Base-by-base conservation (phyloP, 2,797 vertebrate species). In the Silurus aristotelis region DNA sequence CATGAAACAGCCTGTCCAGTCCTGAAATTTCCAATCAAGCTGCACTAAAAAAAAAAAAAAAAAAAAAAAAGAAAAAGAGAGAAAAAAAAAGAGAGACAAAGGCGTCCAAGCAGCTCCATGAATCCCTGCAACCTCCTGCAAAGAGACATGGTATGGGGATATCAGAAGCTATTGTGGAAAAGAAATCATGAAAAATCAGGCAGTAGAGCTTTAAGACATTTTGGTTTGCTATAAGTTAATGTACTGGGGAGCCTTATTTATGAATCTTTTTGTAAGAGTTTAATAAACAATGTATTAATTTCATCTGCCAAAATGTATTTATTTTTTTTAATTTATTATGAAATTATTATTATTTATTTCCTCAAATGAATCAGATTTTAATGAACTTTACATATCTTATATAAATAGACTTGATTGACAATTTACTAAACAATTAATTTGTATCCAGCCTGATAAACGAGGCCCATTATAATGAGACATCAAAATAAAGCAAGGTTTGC, bases 1-100 rank as follows among this genome's bases (percentile, higher is more conserved):
- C 58, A 43, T 38, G 48, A 48, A 31, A 48, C 6, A 22, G 80
- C 63, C 48, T 82, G 25, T 12, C 64, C 52, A 58, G 58, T 82
- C 52, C 66, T n/a, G 46, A 68, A 82, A 25, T 68, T 81, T 68
- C 64, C 64, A 81, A 68, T 56, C 64, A 68, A 31, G 25, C 48
- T 17, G 48, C 56, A 70, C 12, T 70, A 56, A 70, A 20, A n/a
- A 52, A 70, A 52, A 46, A 15, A 46, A 15, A 52, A 15, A 38
- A 67, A 70, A 5, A 46, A 52, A 70, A 12, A 80, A 80, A 58
- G 27, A 70, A 70, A 20, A 15, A 52, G 56, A 52, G 43, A 15
- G 27, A 15, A 38, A 67, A 58, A 5, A 1, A 46, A 27, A 82
- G 19, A 80, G 2, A 46, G 66, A 82, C 27, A 80, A 80, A 58